These are phyloP conservation scores for Nibea coibor DNA, from an alignment of 2,113 vertebrate genomes.

Conservation along the genomic window DNA sequence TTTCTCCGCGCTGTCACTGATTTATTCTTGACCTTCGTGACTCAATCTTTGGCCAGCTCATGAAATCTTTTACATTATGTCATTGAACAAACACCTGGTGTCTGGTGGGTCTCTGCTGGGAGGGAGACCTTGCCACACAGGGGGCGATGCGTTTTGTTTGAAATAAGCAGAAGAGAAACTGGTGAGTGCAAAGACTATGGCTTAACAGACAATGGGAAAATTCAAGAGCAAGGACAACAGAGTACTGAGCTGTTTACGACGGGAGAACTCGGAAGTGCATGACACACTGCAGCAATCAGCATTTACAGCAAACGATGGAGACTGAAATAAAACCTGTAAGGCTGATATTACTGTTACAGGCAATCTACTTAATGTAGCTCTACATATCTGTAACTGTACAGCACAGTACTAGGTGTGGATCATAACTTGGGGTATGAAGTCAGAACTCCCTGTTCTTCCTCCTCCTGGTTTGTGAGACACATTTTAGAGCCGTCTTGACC, in stretches of 20 bases:
- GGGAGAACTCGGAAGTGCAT: slow-evolving; percentile 2
- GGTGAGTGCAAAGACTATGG: slow-evolving; percentile 1
- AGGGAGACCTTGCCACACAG: slow-evolving; percentile 3
- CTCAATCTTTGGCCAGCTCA: slow-evolving; percentile 1
- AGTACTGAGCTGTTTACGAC: slow-evolving; percentile 11
- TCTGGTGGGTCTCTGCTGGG: slow-evolving; percentile 10
- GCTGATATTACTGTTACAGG: not conserved
- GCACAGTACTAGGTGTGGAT: not conserved
- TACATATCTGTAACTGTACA: not conserved
- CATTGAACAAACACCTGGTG: slow-evolving; percentile 29
- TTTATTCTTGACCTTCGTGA: slow-evolving; percentile 16
- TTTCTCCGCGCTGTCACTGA: not conserved
- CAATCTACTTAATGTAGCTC: not conserved
- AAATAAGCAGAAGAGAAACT: slow-evolving; percentile 20
- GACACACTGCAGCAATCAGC: slow-evolving; percentile 11
- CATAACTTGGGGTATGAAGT: not conserved
- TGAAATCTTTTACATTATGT: slow-evolving; percentile 25
- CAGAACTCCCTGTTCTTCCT: not conserved
- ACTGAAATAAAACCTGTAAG: not conserved
- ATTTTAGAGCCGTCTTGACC: not conserved
- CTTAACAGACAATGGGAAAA: slow-evolving; percentile 28
- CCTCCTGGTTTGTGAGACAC: not conserved
- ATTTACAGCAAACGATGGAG: not conserved
- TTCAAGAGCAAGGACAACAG: slow-evolving; percentile 39
- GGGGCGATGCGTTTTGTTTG: slow-evolving; percentile 37